Percentiles rank a stretch among this genome's conserved stretches.
Conservation (phyloP, 2,888 invertebrate species). For the Caenorhabditis sinica region DNA sequence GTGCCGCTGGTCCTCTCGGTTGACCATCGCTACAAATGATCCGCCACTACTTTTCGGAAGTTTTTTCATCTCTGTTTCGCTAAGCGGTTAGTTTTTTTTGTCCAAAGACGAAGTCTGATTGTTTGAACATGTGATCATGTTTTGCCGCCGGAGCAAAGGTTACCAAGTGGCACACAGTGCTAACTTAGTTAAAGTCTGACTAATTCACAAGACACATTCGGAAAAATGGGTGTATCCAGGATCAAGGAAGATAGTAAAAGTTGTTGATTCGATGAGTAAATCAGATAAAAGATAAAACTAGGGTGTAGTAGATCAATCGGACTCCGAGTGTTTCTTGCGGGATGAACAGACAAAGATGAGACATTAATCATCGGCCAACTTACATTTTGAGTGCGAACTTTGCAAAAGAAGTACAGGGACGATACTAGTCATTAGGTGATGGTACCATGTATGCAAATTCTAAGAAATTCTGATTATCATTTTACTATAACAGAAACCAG, state of each 20-base stretch:
- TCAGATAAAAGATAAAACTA: not conserved
- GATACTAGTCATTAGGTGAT: too few species aligned
- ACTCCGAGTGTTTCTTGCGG: slow-evolving; percentile 3
- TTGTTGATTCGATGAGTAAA: slow-evolving; percentile 3
- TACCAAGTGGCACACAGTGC: slow-evolving; percentile 47
- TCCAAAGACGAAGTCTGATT: slow-evolving; percentile 17
- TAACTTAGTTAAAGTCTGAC: slow-evolving; percentile 18
- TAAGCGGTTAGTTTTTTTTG: slow-evolving; percentile 7
- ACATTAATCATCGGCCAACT: not conserved
- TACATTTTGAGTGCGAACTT: not conserved
- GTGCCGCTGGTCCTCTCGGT: slow-evolving; percentile 24
- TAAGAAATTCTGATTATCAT: too few species aligned
- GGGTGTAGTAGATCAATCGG: slow-evolving; percentile 16
- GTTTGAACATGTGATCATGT: slow-evolving; percentile 62
- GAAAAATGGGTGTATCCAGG: slow-evolving; percentile 16
- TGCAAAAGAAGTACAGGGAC: too few species aligned
- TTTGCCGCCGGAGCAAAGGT: slow-evolving; percentile 60
- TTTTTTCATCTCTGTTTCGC: slow-evolving; percentile 14
- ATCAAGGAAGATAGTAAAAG: slow-evolving; percentile 1
- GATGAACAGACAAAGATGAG: not conserved
- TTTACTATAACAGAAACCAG: too few species aligned
- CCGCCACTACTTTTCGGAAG: slow-evolving; percentile 19
- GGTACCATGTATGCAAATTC: too few species aligned
- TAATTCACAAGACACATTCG: slow-evolving; percentile 41
- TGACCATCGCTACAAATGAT: slow-evolving; percentile 49